Percentiles rank a stretch among this genome's conserved stretches.
phyloP scores from a whole-genome alignment of 2,888 invertebrate species.

The Campoplex nolae region DNA sequence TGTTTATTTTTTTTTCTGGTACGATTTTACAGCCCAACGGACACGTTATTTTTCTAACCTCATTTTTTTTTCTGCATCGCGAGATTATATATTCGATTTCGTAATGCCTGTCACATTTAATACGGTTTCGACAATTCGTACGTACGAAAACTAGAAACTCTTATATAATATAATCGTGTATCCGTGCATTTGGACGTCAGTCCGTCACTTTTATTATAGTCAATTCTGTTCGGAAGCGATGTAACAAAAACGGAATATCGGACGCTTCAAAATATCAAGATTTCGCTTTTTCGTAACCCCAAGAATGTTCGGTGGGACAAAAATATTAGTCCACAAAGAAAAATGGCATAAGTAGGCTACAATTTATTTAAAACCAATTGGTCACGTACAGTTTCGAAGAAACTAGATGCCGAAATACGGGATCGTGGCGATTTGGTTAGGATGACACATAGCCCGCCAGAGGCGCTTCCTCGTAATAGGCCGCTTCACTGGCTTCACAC shows the following conservation, averaged over 20 bases:
- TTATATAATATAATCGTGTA: background rate
- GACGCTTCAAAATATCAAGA: background rate
- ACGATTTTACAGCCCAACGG: background rate
- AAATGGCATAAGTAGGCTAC: background rate
- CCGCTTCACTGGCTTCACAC: background rate
- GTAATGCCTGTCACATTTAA: background rate
- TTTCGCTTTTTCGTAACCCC: background rate
- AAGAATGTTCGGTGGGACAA: background rate
- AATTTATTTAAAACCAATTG: background rate
- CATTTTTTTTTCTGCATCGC: background rate
- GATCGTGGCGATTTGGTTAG: background rate
- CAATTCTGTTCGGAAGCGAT: too few relatives aligned
- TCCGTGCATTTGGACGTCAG: background rate
- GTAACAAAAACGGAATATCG: too few relatives aligned
- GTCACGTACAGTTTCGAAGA: background rate
- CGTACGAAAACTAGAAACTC: background rate
- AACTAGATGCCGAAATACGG: background rate
- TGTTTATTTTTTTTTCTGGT: background rate
- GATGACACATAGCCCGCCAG: slow-evolving; percentile 6
- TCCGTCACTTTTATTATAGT: background rate
- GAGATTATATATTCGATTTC: background rate
- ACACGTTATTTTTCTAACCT: background rate
- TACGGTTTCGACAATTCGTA: background rate
- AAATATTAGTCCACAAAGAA: background rate
- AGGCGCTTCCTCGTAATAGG: background rate